Percentiles rank a stretch among this genome's conserved stretches.
Conservation (phyloP, 2,888 invertebrate genomes). For the Scaptodrosophila latifasciaeformis region DNA sequence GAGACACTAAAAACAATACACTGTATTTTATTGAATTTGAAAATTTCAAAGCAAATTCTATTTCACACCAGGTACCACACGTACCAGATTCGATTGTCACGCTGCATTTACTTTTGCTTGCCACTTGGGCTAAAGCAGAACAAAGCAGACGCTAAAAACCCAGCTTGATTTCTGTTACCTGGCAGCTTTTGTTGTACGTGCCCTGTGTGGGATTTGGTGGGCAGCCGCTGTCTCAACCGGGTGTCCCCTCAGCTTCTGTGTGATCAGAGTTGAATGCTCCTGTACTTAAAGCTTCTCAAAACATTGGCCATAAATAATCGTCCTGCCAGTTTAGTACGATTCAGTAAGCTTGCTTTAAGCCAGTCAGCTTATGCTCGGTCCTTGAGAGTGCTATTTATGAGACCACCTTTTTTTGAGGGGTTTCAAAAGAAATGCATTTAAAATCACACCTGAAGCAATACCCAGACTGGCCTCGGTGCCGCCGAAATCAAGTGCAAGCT, state of each 20-base stretch:
- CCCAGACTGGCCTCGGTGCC: conserved; percentile 27
- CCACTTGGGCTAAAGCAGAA: conserved; percentile 3
- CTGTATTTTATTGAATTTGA: too few relatives aligned
- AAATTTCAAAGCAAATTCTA: too few relatives aligned
- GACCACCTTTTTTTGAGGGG: too few relatives aligned
- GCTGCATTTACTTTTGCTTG: conserved; percentile 55
- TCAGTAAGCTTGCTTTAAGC: too few relatives aligned
- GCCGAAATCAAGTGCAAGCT: conserved; percentile 25
- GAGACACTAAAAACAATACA: too few relatives aligned
- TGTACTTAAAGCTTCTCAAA: conserved; percentile 55
- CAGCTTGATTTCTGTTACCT: conserved; percentile 26
- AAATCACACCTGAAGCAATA: too few relatives aligned
- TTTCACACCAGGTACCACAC: too few relatives aligned
- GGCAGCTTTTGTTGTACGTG: conserved; percentile 10
- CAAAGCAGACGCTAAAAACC: conserved; percentile 7
- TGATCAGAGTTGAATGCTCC: conserved; percentile 50
- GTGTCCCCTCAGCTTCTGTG: too few relatives aligned
- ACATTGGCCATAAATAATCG: conserved; percentile 54
- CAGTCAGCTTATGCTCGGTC: too few relatives aligned
- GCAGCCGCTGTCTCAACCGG: conserved; percentile 30
- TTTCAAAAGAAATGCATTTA: too few relatives aligned
- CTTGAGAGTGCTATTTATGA: too few relatives aligned
- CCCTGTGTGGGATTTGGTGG: conserved; percentile 23
- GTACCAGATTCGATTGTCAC: conserved; percentile 57
- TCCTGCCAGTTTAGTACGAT: too few relatives aligned